Percentiles rank a stretch among this genome's conserved stretches.
Conservation (phyloP, 2,888 invertebrate genomes). For the Pilophorus perplexus region DNA sequence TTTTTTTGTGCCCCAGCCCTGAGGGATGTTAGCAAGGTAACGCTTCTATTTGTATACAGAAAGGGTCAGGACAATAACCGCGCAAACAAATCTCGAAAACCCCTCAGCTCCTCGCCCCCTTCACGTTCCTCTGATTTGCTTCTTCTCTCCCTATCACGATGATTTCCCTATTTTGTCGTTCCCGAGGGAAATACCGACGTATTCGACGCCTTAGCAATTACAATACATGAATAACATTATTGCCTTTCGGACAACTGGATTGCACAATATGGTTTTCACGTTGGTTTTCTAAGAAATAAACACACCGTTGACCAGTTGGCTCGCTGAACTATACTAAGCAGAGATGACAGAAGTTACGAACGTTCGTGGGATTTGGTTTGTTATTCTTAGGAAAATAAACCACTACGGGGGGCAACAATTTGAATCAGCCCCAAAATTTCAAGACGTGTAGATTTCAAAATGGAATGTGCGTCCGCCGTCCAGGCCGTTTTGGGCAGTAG, state of each 20-base stretch:
- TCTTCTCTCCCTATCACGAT: constrained; percentile 16
- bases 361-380: no score
- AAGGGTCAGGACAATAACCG: constrained; percentile 28
- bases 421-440: no score
- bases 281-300: no score
- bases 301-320: no score
- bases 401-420: no score
- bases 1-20: constrained; percentile 22
- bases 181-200: constrained; percentile 24
- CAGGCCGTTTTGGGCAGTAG: no score
- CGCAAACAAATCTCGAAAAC: constrained; percentile 1
- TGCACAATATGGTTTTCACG: background rate
- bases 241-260: constrained; percentile 20
- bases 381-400: no score
- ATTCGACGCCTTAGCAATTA: constrained; percentile 33
- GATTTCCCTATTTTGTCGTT: constrained; percentile 28
- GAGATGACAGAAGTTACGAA: no score
- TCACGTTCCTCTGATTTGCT: constrained; percentile 6
- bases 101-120: background rate
- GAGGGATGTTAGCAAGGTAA: constrained; percentile 33
- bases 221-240: constrained; percentile 37
- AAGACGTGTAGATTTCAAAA: no score
- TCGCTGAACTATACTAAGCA: no score
- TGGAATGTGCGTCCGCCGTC: no score
- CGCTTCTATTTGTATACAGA: constrained; percentile 32